Evolutionary conservation across 2,797 vertebrate genomes (phyloP), one percentile per base, ranked within the genome.

Genomic region (Tauraco hartlaubi): DNA sequence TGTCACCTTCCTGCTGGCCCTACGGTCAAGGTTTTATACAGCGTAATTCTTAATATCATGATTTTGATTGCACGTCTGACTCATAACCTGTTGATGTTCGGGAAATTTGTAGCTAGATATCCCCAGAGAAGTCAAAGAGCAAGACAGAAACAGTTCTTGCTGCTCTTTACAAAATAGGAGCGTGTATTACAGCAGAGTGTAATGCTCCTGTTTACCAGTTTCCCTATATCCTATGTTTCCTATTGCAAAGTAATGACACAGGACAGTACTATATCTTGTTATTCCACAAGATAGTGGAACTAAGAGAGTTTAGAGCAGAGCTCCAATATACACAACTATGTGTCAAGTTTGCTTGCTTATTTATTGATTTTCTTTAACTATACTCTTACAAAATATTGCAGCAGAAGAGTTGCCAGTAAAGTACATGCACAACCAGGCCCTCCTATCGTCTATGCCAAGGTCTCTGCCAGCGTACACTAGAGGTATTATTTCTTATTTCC

Each of bases 351-450:
- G 1, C 26, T 7, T 49, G 8, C 20, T 26, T 73, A 26, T 71
- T 73, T 75, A 12, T 22, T 54, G n/a, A 61, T 62, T 78, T 56
- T 31, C 26, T 68, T 66, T 67, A 58, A 48, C 35, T 49, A 11
- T 25, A 31, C 4, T n/a, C 35, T 68, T 31, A 59, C 3, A 75
- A 90, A 92, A 62, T 37, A 52, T 9, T 46, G 6, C 29, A 75
- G 58, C 8, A 26, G 23, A 72, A 63, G 12, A 6, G 15, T 54
- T 92, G 20, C 33, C 71, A 51, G 49, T 51, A 74, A 48, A 80
- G 22, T 33, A 46, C 41, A 48, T 0, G 0, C 49, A 51, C 33
- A 73, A 39, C 5, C 19, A 49, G 21, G 5, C 29, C 3, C 5
- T 61, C 35, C 39, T 92, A 6, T 25, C 76, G 29, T 46, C 37